Evolutionary conservation across 2,113 vertebrate species (phyloP).

Genomic region (Myanophis thanlyinensis): DNA sequence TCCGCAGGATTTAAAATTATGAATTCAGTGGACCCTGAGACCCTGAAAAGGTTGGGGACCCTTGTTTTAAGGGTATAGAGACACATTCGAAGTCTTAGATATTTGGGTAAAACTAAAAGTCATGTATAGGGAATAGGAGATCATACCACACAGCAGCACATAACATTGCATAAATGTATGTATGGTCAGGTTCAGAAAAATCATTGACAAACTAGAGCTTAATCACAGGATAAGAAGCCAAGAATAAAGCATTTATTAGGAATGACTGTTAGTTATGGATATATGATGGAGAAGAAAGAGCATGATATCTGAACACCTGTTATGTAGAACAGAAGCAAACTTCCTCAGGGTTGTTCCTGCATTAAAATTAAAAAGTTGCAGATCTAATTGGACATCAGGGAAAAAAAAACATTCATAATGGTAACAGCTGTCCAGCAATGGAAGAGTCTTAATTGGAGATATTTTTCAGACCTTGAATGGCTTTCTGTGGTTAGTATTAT

Average conservation of each 20-base stretch:
- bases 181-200: background rate
- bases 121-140: background rate
- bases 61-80: too few species aligned
- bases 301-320: background rate
- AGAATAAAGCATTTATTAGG: background rate
- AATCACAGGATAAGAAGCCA: background rate
- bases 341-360: background rate
- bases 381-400: background rate
- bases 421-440: background rate
- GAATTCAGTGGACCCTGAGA: too few species aligned
- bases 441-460: background rate
- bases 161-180: background rate
- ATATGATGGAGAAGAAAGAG: background rate
- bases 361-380: background rate
- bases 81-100: background rate
- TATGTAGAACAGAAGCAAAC: background rate
- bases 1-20: too few species aligned
- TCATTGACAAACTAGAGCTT: background rate
- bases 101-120: background rate
- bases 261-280: background rate
- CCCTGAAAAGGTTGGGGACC: too few species aligned
- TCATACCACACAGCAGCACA: background rate
- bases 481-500: background rate
- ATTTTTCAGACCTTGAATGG: background rate
- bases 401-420: background rate